Conservation (phyloP, 2,113 vertebrate genomes). For the Ifrita kowaldi region DNA sequence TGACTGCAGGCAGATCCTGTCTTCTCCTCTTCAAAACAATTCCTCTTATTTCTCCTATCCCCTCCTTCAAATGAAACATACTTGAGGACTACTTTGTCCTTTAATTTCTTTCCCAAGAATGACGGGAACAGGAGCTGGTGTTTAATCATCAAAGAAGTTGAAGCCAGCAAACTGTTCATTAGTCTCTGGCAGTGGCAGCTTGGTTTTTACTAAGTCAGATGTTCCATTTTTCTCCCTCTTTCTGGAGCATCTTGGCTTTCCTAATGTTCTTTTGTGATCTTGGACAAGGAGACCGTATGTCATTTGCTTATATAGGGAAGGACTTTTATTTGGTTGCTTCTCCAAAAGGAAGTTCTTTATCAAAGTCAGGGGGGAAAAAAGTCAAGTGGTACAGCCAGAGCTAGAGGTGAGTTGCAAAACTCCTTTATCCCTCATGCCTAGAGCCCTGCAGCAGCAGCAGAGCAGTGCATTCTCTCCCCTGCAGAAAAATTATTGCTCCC, state of each 20-base stretch:
- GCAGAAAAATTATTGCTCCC: neutral
- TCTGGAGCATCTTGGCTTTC: conserved; percentile 56
- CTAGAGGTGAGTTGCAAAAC: neutral
- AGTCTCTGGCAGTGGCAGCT: conserved; percentile 60
- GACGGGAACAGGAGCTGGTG: conserved; percentile 44
- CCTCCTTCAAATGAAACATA: conserved; percentile 9
- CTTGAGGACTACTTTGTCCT: conserved; percentile 39
- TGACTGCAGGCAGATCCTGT: neutral
- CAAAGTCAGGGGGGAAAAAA: neutral
- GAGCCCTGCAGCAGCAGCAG: neutral
- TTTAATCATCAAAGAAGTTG: conserved; percentile 64
- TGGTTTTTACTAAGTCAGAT: conserved; percentile 57
- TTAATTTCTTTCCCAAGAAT: conserved; percentile 50
- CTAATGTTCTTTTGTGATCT: conserved; percentile 52
- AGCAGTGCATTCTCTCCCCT: neutral
- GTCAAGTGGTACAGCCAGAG: neutral
- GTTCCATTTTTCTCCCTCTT: conserved; percentile 53
- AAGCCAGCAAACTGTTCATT: conserved; percentile 66
- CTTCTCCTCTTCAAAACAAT: conserved; percentile 20
- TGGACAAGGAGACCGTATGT: conserved; percentile 44
- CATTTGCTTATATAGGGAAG: conserved; percentile 15
- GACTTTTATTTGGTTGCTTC: conserved; percentile 21
- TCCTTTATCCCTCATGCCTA: neutral
- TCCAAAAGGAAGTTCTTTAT: conserved; percentile 8
- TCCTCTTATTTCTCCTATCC: neutral